Percentiles rank a stretch among this genome's conserved stretches.
phyloP scores from a whole-genome alignment of 64 coral and sea anemone species.

The Exaiptasia diaphana region DNA sequence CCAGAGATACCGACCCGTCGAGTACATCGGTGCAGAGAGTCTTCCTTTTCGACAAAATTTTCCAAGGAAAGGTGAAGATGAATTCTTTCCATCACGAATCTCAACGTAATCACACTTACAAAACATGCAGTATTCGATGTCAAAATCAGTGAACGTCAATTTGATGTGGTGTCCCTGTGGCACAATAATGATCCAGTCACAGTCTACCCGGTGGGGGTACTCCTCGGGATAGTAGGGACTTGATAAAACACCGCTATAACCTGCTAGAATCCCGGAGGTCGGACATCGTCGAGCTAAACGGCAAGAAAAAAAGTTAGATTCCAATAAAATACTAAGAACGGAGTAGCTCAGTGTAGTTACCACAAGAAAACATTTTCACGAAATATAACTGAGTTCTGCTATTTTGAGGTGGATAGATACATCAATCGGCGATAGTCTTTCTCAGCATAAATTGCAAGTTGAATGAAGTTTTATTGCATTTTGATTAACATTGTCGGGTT shows the following conservation, averaged over 20 bases:
- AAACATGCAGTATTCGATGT: slow-evolving; percentile 20
- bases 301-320: not conserved
- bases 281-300: slow-evolving; percentile 1
- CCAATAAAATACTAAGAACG: too few species aligned
- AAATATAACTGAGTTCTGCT: too few species aligned
- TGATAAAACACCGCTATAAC: not conserved
- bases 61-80: not conserved
- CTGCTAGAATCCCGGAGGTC: not conserved
- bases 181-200: slow-evolving; percentile 15
- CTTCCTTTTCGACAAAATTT: not conserved
- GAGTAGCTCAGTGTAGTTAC: too few species aligned
- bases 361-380: too few species aligned
- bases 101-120: slow-evolving; percentile 32
- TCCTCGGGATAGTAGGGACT: slow-evolving; percentile 7
- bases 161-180: not conserved
- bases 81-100: slow-evolving; percentile 11
- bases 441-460: too few species aligned
- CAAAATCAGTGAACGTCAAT: slow-evolving; percentile 4
- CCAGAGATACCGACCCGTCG: not conserved
- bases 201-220: slow-evolving; percentile 2
- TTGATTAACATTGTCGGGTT: too few species aligned
- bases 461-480: too few species aligned
- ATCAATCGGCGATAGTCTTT: too few species aligned
- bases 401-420: too few species aligned
- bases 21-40: not conserved